Base-by-base conservation (phyloP, 2,888 invertebrate species). In the Papilio elwesi region DNA sequence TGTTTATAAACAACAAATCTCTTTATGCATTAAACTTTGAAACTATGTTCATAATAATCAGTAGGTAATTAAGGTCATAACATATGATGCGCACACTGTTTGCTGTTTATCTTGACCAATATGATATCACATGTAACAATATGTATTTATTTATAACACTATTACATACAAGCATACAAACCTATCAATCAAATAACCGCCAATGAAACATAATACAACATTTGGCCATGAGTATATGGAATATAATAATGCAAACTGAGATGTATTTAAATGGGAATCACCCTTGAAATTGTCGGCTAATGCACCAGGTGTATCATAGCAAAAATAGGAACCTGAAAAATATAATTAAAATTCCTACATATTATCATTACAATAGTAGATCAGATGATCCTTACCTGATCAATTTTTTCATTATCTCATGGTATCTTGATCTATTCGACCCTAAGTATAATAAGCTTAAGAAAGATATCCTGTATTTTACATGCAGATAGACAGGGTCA, bases 181-280 rank as follows among this genome's bases (percentile, higher is more conserved):
- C 96, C 97, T 96, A 94, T 99, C 99, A 82, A 99, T 96, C 73
- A 99, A 95, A 92, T 98, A 99, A 80, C 99, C 99, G 62, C 99
- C 99, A 85, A 99, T 95, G 89, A 99, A 98, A 90, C 99, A 99
- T 74, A 99, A 93, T 74, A 99, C 94, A 6, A 99, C 97, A 95
- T 99, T 99, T 48, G 99, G 99, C 99, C 99, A 99, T 0, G 99
- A 98, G 89, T 99, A 99, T 88, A 98, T 96, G 7, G 97, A 97
- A 90, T 99, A 99, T 63, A 99, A 94, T 75, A 97, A 93, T 76
- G 97, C 96, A 94, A 97, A 99, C 88, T 97, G 95, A 9, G 97
- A 96, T 72, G 97, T 97, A 68, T 95, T 95, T 77, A 99, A 94
- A 77, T 96, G 94, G 83, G 98, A 94, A 85, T 98, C 98, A 77